These are phyloP conservation scores for Watsonalla binaria DNA, from an alignment of 2,888 invertebrate genomes.

Conservation along the genomic window DNA sequence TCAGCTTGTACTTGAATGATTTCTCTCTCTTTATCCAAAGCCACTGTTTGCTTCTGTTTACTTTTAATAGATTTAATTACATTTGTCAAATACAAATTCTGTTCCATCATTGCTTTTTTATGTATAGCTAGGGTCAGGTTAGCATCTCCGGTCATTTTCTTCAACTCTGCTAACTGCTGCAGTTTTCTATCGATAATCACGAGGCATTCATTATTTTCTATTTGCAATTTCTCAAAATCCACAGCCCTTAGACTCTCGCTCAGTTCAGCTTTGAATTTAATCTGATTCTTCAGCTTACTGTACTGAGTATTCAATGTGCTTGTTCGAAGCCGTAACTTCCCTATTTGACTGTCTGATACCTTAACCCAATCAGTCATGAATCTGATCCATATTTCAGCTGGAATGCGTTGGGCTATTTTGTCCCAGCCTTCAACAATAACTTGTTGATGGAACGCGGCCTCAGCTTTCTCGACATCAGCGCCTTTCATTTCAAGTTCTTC, in stretches of 20 bases:
- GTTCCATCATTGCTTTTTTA: constrained; percentile 76
- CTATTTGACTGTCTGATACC: constrained; percentile 72
- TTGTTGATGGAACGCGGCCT: constrained; percentile 59
- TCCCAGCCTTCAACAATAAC: constrained; percentile 76
- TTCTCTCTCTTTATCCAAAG: constrained; percentile 59
- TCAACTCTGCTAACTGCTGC: constrained; percentile 72
- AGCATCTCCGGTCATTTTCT: constrained; percentile 79
- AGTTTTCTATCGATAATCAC: constrained; percentile 76
- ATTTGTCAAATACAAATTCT: constrained; percentile 59
- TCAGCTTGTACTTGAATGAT: constrained; percentile 58
- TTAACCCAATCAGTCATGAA: constrained; percentile 81
- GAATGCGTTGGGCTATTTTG: constrained; percentile 79
- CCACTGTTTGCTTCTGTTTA: constrained; percentile 55
- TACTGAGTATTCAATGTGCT: constrained; percentile 76
- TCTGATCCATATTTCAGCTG: constrained; percentile 79
- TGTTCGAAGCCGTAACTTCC: constrained; percentile 78
- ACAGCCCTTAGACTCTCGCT: constrained; percentile 79
- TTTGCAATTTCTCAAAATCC: constrained; percentile 81
- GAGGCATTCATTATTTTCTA: constrained; percentile 77
- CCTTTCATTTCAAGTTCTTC: constrained; percentile 78
- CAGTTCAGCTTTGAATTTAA: constrained; percentile 76
- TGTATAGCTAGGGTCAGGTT: constrained; percentile 76
- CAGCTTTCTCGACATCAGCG: constrained; percentile 66
- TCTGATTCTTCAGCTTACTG: constrained; percentile 72
- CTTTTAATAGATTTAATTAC: constrained; percentile 57